phyloP scores from a whole-genome alignment of 2,113 vertebrate species.

The Galbula dea region DNA sequence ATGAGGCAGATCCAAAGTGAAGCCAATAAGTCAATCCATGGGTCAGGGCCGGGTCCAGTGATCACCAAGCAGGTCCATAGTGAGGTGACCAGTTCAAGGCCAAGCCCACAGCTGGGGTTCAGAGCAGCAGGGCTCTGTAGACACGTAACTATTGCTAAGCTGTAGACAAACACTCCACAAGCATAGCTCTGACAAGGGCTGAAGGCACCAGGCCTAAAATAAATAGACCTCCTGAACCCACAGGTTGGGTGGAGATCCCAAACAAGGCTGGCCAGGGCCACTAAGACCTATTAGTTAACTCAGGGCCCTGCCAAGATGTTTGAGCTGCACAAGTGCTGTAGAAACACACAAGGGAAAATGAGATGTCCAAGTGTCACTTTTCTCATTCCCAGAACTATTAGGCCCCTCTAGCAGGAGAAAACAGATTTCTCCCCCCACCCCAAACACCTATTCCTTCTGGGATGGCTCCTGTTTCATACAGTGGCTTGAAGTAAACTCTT shows the following conservation, averaged over 20 bases:
- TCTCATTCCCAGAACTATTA: not conserved
- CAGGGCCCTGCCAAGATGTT: not conserved
- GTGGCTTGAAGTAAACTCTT: not conserved
- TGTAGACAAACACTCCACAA: not conserved
- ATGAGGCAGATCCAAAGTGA: not conserved
- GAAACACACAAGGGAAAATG: fast-evolving
- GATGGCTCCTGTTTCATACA: not conserved
- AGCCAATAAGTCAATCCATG: not conserved
- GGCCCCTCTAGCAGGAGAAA: not conserved
- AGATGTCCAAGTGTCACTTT: not conserved
- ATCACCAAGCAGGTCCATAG: not conserved
- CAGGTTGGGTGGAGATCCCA: not conserved
- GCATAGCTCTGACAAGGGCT: fast-evolving
- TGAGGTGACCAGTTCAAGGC: not conserved
- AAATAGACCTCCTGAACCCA: not conserved
- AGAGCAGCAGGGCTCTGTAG: not conserved
- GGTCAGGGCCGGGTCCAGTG: not conserved
- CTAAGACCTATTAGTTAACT: not conserved
- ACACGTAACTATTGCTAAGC: fast-evolving
- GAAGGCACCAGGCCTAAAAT: not conserved
- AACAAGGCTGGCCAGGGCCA: not conserved
- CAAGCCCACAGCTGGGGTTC: not conserved
- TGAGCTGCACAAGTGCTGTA: not conserved
- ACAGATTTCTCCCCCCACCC: no score
- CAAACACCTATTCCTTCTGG: not conserved